A percentile compares a stretch with the other conserved stretches of the same genome.
Conservation (phyloP, 2,113 vertebrate species). For the Acanthochromis polyacanthus region DNA sequence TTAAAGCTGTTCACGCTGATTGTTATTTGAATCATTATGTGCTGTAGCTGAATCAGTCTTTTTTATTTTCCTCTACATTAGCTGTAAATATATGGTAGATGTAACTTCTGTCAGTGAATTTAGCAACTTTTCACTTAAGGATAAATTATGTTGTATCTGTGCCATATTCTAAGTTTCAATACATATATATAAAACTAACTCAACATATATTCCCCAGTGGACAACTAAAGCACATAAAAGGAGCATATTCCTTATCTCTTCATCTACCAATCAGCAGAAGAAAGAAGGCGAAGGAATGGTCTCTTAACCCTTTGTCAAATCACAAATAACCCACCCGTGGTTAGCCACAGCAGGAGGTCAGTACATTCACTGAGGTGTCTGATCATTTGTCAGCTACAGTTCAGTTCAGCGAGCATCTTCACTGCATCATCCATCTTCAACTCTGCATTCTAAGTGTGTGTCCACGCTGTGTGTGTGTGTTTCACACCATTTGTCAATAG, state of each 20-base stretch:
- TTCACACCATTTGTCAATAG: conserved; percentile 79
- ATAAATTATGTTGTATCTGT: neutral
- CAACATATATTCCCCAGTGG: conserved; percentile 8
- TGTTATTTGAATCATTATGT: too few species aligned
- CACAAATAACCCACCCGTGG: conserved; percentile 55
- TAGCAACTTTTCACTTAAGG: neutral
- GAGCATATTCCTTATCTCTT: conserved; percentile 9
- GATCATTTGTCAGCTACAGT: conserved; percentile 76
- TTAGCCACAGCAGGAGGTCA: conserved; percentile 52
- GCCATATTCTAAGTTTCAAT: too few species aligned
- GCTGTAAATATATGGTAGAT: too few species aligned
- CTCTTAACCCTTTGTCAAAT: conserved; percentile 72
- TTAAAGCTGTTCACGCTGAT: too few species aligned
- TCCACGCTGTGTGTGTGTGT: conserved; percentile 54
- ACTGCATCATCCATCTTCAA: conserved; percentile 67
- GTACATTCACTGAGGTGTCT: conserved; percentile 42
- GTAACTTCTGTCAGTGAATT: too few species aligned
- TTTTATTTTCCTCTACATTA: too few species aligned
- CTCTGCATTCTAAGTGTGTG: conserved; percentile 64
- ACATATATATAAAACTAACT: neutral
- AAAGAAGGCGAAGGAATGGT: conserved; percentile 56
- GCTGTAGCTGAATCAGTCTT: too few species aligned
- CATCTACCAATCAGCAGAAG: conserved; percentile 33
- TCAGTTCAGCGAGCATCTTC: conserved; percentile 60
- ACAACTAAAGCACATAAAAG: neutral